These are phyloP conservation scores for Drosophila pseudotalamancana DNA, from an alignment of 2,888 invertebrate genomes.

Conservation along the genomic window DNA sequence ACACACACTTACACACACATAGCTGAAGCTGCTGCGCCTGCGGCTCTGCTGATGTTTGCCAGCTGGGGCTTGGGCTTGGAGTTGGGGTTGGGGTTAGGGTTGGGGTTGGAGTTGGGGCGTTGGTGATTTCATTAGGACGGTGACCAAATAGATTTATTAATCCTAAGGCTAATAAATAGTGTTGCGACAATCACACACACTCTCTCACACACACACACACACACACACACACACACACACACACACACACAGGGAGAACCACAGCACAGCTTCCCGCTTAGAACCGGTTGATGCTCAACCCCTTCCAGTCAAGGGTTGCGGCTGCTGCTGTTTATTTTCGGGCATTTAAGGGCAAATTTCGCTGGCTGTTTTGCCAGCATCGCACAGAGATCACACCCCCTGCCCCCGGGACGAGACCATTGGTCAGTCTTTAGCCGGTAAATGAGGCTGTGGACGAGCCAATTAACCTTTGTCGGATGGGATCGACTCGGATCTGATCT, in stretches of 20 bases:
- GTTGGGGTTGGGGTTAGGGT: constrained; percentile 15
- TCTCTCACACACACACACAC: constrained; percentile 17
- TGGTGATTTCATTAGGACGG: constrained; percentile 80
- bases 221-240: constrained; percentile 18
- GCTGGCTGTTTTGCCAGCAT: constrained; percentile 55
- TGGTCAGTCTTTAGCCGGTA: constrained; percentile 37
- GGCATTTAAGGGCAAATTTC: constrained; percentile 61
- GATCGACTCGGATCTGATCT: constrained; percentile 42
- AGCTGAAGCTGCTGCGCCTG: constrained; percentile 31
- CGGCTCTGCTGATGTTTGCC: constrained; percentile 17
- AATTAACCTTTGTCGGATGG: constrained; percentile 58
- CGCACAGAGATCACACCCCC: constrained; percentile 38
- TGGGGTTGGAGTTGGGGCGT: constrained; percentile 31
- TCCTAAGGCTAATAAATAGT: constrained; percentile 83
- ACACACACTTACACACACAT: constrained; percentile 44
- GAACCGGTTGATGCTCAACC: constrained; percentile 40
- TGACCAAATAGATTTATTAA: constrained; percentile 84
- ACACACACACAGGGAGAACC: constrained; percentile 42
- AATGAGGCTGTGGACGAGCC: constrained; percentile 29
- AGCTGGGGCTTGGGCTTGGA: background rate
- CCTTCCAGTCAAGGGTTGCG: constrained; percentile 36
- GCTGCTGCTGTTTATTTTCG: constrained; percentile 42
- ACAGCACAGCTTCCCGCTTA: constrained; percentile 40
- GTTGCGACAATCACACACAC: constrained; percentile 69
- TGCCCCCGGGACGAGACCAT: constrained; percentile 9